Evolutionary conservation across 1,140 invertebrate genomes (phyloP), one percentile per base, ranked within the genome.

Genomic region (Drosophila lacertosa): DNA sequence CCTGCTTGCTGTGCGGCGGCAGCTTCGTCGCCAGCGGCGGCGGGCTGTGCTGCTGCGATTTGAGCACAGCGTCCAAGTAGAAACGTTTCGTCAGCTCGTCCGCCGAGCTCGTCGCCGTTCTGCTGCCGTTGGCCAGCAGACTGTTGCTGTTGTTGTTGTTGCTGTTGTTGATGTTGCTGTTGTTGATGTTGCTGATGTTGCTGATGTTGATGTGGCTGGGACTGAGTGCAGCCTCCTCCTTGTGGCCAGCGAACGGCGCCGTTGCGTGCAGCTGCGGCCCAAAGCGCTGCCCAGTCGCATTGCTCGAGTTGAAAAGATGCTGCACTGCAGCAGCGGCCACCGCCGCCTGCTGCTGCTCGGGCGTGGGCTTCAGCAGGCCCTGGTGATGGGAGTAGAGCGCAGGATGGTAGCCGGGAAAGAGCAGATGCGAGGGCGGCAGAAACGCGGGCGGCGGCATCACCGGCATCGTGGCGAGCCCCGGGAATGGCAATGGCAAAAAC

Each of bases 61-160:
- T 95, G 11, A 96, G 89, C 18, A 95, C 94, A 3, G 94, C 94
- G 72, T 96, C 95, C 63, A 95, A 92, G 79, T 95, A 95, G 82
- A 95, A 95, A 39, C 95, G 91, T 66, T 95, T 95, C 7, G 93
- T 93, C 53, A 93, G 93, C 4, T 93, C 92, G 57, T 95, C 94
- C 0, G 93, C 90, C 2, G 66, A 40, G 9, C 22, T 29, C 2
- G 59, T 53, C 24, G 75, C 57, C 22, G 67, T 53, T 26, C 86
- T 80, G 18, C 75, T 75, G 59, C 88, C 89, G 42, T 91, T 91
- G 53, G 64, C 86, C 74, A 91, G 47, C 4, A 77, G 40, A 20
- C 88, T 79, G 51, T 63, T 77, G 33, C 89, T 89, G 20, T 79
- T 88, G 35, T 90, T 89, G 16, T 75, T 91, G 70, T 72, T 77